Base-by-base conservation (phyloP, 2,113 vertebrate genomes). In the Cynocephalus volans region DNA sequence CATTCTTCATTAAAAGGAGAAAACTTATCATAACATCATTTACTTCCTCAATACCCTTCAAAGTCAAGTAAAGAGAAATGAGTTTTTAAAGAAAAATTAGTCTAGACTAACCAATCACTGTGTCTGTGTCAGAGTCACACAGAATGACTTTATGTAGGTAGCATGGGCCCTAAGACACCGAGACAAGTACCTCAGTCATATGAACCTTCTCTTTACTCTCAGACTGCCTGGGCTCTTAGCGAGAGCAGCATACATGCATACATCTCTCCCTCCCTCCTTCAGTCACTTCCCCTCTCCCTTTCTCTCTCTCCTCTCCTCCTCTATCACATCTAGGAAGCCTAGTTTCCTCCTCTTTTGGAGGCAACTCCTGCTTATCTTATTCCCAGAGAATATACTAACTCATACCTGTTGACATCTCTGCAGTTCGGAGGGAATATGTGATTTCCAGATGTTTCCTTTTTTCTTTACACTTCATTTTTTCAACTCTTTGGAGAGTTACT, bases 391-490 rank as follows among this genome's bases (percentile, higher is more conserved):
- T 19, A 52, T 76, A 12, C 41, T 58, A 82, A 65, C 80, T 87
- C 67, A 41, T 65, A 94, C 69, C 77, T 88, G 2, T 62, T 62
- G 87, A 73, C 18, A 6, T 88, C 14, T 33, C 56, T 19, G 5
- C 19, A 15, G 15, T 4, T 45, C n/a, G 2, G 3, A 10, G 11
- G 1, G 2, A 48, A 1, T 8, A 9, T 15, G 0, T 4, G 0
- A 0, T 69, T 81, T 84, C 64, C 19, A 92, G 24, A 41, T 85
- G 15, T 73, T 84, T 95, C 7, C 2, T 45, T 14, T 91, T 69
- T 33, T 23, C 4, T 33, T 80, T 80, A 5, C 0, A 0, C 8
- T 93, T 85, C 87, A 95, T 76, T 6, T 7, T 7, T 64, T 88
- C 18, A 88, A 21, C 23, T 69, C 65, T 60, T 73, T 62, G 18